These are phyloP conservation scores for Delphinapterus leucas DNA, from an alignment of 2,113 vertebrate genomes.

Conservation along the genomic window DNA sequence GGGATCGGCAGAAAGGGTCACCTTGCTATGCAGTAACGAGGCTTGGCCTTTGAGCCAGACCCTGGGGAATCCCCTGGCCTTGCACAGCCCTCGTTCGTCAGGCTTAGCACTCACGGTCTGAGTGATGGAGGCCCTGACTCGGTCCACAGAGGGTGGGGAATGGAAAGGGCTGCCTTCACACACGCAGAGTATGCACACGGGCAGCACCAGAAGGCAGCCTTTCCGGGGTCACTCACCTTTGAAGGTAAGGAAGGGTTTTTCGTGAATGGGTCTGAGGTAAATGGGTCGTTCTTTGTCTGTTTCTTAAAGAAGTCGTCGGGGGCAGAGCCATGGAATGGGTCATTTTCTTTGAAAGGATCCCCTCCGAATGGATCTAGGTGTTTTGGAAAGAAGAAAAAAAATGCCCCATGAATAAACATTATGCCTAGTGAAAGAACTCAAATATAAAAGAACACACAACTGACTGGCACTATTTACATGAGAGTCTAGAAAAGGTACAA, in stretches of 20 bases:
- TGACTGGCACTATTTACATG: rapidly evolving
- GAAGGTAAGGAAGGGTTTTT: conserved; percentile 88
- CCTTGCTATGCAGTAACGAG: not conserved
- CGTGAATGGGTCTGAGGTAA: conserved; percentile 92
- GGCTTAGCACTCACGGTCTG: not conserved
- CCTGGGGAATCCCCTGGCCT: not conserved
- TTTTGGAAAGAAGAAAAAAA: not conserved
- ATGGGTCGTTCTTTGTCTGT: conserved; percentile 91
- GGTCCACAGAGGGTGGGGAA: rapidly evolving
- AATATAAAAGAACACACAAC: rapidly evolving
- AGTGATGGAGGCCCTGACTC: not conserved
- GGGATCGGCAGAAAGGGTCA: rapidly evolving
- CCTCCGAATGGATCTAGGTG: conserved; percentile 94
- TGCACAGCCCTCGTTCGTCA: rapidly evolving
- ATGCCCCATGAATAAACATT: not conserved
- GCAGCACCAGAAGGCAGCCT: not conserved
- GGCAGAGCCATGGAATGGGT: conserved; percentile 89
- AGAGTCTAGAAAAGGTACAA: not conserved
- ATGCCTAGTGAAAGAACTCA: not conserved
- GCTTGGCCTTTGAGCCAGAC: not conserved
- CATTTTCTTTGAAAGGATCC: conserved; percentile 96
- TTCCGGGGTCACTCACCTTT: conserved; percentile 84
- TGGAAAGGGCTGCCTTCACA: not conserved
- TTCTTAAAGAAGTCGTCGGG: conserved; percentile 97
- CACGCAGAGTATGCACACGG: rapidly evolving